Evolutionary conservation across 92 coral and sea anemone species (phyloP).

Genomic region (Epizoanthus fatuus): DNA sequence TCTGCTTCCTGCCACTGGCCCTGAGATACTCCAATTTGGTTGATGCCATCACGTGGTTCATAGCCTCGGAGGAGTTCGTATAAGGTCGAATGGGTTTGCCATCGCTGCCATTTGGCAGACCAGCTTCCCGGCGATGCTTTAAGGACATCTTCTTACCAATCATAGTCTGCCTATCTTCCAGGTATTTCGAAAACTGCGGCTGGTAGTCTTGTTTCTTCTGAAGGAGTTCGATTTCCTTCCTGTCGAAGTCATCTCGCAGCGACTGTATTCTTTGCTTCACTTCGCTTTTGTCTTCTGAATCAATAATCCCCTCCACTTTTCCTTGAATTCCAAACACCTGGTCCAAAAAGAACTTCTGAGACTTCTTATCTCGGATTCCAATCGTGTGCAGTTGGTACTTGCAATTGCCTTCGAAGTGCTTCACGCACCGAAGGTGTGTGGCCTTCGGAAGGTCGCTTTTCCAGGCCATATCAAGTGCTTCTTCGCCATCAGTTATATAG

Average conservation of each 20-base stretch:
- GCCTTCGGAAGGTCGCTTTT: slow-evolving; percentile 67
- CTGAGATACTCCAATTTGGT: slow-evolving; percentile 55
- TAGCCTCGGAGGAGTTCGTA: slow-evolving; percentile 69
- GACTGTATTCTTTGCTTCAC: slow-evolving; percentile 49
- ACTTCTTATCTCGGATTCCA: slow-evolving; percentile 58
- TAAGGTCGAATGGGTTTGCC: slow-evolving; percentile 71
- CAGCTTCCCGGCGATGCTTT: slow-evolving; percentile 64
- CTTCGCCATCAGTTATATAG: slow-evolving; percentile 62
- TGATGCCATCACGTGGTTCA: slow-evolving; percentile 74
- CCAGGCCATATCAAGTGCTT: slow-evolving; percentile 67
- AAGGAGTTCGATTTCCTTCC: slow-evolving; percentile 55
- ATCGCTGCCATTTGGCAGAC: slow-evolving; percentile 49
- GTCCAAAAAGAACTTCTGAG: slow-evolving; percentile 58
- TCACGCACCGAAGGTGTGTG: slow-evolving; percentile 60
- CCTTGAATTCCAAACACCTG: slow-evolving; percentile 61
- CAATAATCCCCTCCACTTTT: slow-evolving; percentile 65
- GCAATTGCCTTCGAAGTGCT: slow-evolving; percentile 68
- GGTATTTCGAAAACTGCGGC: slow-evolving; percentile 60
- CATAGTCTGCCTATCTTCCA: slow-evolving; percentile 55
- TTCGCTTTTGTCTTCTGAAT: slow-evolving; percentile 67
- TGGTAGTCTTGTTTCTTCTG: slow-evolving; percentile 39
- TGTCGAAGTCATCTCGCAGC: slow-evolving; percentile 48
- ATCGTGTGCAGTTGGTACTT: slow-evolving; percentile 54
- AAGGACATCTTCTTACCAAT: slow-evolving; percentile 71
- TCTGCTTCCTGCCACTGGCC: slow-evolving; percentile 57